Base-by-base conservation (phyloP, 2,888 invertebrate genomes). In the Pammene fasciana region DNA sequence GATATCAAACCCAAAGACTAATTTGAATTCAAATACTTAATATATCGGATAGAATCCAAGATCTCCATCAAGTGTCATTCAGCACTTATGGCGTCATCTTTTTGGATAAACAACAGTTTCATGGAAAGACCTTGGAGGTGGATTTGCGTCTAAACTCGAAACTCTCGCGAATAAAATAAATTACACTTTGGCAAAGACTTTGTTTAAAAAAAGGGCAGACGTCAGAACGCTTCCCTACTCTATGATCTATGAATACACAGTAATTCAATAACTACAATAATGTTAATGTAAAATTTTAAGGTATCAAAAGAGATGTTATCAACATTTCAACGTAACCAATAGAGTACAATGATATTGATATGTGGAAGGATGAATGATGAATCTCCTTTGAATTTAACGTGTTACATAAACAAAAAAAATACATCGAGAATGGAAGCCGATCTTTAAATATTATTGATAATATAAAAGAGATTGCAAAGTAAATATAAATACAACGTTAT, bases 51-150 rank as follows among this genome's bases (percentile, higher is more conserved):
- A 26, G 26, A 26, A 26, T 26, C 26, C 26, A 26, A 26, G 4
- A 26, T 26, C 2, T 26, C 43, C 11, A 43, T 16, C 16, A 14
- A 10, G 36, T n/a, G 50, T 59, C 14, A 45, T 18, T n/a, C 14
- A 50, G 13, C 43, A 57, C 57, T 54, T 18, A 41, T 16, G 9
- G 55, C 45, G 54, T 50, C 64, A 57, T 57, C 0, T 10, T 59
- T 54, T 65, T 14, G 59, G 34, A 65, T 60, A 46, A 68, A 59
- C 64, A 68, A 64, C 56, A 26, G 34, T 10, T 60, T 59, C 64
- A 56, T 68, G 52, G 16, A 38, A 50, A 43, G 57, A 16, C 65
- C 64, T 60, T 60, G 65, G 46, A 48, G 3, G 68, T 8, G 46
- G 13, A 41, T 55, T 65, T 59, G 18, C 70, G 70, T 65, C 70